These are phyloP conservation scores for Callinectes sapidus DNA, from an alignment of 2,888 invertebrate genomes.

Conservation along the genomic window DNA sequence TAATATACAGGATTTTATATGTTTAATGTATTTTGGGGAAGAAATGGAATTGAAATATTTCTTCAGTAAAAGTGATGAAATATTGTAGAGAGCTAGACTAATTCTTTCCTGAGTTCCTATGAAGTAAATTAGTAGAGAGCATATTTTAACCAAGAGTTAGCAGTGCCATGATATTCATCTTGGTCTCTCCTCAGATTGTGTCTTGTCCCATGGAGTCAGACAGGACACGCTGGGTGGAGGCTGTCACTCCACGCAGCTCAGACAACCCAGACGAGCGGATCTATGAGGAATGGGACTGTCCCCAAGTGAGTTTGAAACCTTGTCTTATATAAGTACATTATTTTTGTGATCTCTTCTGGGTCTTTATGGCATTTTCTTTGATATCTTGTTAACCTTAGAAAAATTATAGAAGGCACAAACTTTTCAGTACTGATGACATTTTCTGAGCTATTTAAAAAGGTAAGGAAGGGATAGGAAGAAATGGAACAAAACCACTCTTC, in stretches of 20 bases:
- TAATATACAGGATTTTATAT: no score
- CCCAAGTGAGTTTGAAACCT: slow-evolving; percentile 75
- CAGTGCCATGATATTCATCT: neutral
- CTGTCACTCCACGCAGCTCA: slow-evolving; percentile 85
- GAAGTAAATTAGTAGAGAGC: neutral
- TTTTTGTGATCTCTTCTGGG: neutral
- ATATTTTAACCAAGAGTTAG: neutral
- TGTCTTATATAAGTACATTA: neutral
- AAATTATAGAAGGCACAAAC: no score
- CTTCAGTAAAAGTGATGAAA: neutral
- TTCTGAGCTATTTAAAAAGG: no score
- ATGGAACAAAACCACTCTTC: no score
- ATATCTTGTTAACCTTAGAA: neutral
- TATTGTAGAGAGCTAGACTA: neutral
- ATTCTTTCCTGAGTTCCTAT: neutral
- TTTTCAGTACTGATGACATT: no score
- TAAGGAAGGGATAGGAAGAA: no score
- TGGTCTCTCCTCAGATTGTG: slow-evolving; percentile 79
- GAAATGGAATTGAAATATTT: neutral
- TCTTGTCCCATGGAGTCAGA: slow-evolving; percentile 88
- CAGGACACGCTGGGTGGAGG: slow-evolving; percentile 92
- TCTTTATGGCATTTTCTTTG: neutral
- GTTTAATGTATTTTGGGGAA: no score
- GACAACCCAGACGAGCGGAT: slow-evolving; percentile 89
- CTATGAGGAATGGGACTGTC: slow-evolving; percentile 98